Evolutionary conservation across 2,113 vertebrate genomes (phyloP).

Genomic region (Syngnathus typhle): DNA sequence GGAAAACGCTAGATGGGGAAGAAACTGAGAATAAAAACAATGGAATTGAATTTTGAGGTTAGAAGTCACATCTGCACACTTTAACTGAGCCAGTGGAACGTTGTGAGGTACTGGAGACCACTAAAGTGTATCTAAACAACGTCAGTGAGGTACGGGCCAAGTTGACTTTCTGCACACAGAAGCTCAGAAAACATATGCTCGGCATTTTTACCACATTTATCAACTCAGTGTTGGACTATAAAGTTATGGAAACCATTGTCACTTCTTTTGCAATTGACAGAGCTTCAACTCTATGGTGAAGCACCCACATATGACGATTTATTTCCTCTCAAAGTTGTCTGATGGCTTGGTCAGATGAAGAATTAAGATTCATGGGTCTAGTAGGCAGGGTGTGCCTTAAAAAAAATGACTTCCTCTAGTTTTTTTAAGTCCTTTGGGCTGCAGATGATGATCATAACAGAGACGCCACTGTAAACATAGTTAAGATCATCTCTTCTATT

Average conservation of each 20-base stretch:
- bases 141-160: neutral
- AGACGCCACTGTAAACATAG: conserved; percentile 11
- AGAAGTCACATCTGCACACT: neutral
- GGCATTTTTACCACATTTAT: neutral
- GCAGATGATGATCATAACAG: conserved; percentile 23
- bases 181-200: neutral
- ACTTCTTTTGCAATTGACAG: neutral
- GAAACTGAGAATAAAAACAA: neutral
- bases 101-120: neutral
- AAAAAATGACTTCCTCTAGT: neutral
- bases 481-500: neutral
- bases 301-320: neutral
- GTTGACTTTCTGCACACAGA: neutral
- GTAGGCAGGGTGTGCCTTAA: neutral
- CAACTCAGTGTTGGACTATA: neutral
- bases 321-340: neutral
- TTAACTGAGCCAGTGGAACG: neutral
- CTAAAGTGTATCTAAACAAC: neutral
- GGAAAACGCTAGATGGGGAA: neutral
- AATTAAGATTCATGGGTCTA: neutral
- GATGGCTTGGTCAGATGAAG: neutral
- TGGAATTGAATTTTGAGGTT: neutral
- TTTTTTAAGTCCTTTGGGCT: conserved; percentile 8
- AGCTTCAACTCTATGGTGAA: neutral
- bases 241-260: neutral